A percentile compares a stretch with the other conserved stretches of the same genome.
Conservation (phyloP, 2,888 invertebrate species). For the Selenia dentaria region DNA sequence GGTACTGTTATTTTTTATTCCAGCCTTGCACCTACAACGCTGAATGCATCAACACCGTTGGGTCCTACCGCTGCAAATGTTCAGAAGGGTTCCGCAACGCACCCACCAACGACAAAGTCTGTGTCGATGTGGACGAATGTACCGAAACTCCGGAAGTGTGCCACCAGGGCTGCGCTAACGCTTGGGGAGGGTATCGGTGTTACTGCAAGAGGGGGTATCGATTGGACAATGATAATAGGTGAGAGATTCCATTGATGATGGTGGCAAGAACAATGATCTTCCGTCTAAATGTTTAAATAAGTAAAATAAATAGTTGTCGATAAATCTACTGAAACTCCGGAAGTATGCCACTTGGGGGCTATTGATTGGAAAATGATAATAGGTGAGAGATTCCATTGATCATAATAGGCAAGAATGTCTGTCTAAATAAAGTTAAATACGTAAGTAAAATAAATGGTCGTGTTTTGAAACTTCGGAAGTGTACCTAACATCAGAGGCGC, state of each 20-base stretch:
- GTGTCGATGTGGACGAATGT: constrained; percentile 89
- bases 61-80: constrained; percentile 76
- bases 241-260: constrained; percentile 11
- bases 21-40: constrained; percentile 74
- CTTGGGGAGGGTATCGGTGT: constrained; percentile 96
- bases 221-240: constrained; percentile 89
- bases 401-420: too few relatives aligned
- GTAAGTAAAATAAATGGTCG: too few relatives aligned
- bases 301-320: too few relatives aligned
- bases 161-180: constrained; percentile 95
- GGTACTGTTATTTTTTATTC: too few relatives aligned
- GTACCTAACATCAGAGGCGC: too few relatives aligned
- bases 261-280: too few relatives aligned
- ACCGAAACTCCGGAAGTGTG: constrained; percentile 83
- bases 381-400: constrained; percentile 69
- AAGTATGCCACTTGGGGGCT: constrained; percentile 94
- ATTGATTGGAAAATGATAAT: constrained; percentile 89
- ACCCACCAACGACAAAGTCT: constrained; percentile 76
- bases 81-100: constrained; percentile 71
- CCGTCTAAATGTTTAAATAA: too few relatives aligned
- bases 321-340: constrained; percentile 85
- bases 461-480: constrained; percentile 78
- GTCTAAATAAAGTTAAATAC: too few relatives aligned
- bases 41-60: constrained; percentile 72
- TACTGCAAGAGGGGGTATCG: constrained; percentile 94